Evolutionary conservation across 2,113 vertebrate species (phyloP), one percentile per base, ranked within the genome.

Genomic region (Anser cygnoides): DNA sequence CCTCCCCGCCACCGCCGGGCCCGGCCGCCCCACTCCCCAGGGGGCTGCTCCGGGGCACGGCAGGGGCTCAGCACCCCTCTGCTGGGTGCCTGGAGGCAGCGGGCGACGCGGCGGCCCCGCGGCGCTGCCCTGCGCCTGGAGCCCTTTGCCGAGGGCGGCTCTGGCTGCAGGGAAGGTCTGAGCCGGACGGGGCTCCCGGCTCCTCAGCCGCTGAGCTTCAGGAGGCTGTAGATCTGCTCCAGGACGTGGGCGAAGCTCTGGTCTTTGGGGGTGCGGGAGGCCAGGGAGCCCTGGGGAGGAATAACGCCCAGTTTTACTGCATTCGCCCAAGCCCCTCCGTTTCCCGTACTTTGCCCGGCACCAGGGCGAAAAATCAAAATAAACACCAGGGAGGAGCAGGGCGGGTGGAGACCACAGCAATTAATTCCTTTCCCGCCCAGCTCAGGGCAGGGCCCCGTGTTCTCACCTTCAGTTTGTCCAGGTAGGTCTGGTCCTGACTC

Each of bases 381-480:
- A 21, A 31, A 39, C 26, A 7, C 41, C 26, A 10, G 28, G 39
- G 63, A 44, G 41, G 41, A 8, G 2, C 0, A 6, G 39, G 21
- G 8, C 2, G 35, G 26, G 55, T 23, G 61, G 26, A 26, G 4
- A 17, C 14, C 44, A 10, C 0, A 0, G 7, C 6, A 50, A 6
- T 35, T 37, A 10, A 10, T 31, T 26, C 37, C 63, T 26, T 62
- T 15, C 84, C 31, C 63, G 26, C 11, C 29, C 75, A 10, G 81
- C 41, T 25, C 52, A 49, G 50, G 1, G 1, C 13, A 37, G 37
- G 29, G 25, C 43, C 17, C 29, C 35, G 33, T 41, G 13, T 18
- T 31, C 95, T 90, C 93, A 99, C 99, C 99, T 99, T 99, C 37
- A 99, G 98, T 93, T 99, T 99, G 90, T 99, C 99, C 87, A 99